Evolutionary conservation across 35 echinoderm and acorn worm genomes (phyloP).

Genomic region (Apostichopus parvimensis): DNA sequence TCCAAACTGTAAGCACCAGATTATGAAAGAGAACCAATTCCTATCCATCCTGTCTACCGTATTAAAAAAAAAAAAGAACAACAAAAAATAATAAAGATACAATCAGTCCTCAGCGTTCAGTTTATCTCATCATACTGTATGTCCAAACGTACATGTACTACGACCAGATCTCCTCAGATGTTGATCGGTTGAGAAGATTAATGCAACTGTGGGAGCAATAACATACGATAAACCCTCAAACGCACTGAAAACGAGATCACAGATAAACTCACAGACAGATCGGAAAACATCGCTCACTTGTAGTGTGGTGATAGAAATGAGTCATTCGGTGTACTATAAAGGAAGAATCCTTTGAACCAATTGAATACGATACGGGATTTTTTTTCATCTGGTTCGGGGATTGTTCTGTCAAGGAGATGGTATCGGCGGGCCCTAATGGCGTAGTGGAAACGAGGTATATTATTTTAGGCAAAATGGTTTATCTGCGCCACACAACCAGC

Average conservation of each 20-base stretch:
- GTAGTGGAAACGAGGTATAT: no score
- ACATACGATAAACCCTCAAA: slow-evolving; percentile 6
- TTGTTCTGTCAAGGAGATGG: no score
- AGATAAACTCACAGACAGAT: not conserved
- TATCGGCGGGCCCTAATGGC: no score
- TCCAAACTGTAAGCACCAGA: slow-evolving; percentile 29
- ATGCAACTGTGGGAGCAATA: slow-evolving; percentile 31
- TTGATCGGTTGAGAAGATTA: not conserved
- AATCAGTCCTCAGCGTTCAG: no score
- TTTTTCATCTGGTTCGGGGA: no score
- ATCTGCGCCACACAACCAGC: no score
- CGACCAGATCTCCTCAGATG: no score
- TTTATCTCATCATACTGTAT: not conserved
- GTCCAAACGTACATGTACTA: not conserved
- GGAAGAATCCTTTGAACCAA: not conserved
- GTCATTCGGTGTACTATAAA: not conserved
- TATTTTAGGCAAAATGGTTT: no score
- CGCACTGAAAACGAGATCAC: no score
- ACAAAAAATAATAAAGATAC: no score
- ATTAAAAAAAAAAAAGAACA: not conserved
- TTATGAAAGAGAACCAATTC: slow-evolving; percentile 2
- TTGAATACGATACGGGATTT: not conserved
- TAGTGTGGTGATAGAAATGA: not conserved
- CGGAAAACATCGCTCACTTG: not conserved
- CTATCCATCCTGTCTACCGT: slow-evolving; percentile 7